Evolutionary conservation across 92 coral and sea anemone genomes (phyloP), one percentile per base, ranked within the genome.

Genomic region (Parazoanthus darwini): DNA sequence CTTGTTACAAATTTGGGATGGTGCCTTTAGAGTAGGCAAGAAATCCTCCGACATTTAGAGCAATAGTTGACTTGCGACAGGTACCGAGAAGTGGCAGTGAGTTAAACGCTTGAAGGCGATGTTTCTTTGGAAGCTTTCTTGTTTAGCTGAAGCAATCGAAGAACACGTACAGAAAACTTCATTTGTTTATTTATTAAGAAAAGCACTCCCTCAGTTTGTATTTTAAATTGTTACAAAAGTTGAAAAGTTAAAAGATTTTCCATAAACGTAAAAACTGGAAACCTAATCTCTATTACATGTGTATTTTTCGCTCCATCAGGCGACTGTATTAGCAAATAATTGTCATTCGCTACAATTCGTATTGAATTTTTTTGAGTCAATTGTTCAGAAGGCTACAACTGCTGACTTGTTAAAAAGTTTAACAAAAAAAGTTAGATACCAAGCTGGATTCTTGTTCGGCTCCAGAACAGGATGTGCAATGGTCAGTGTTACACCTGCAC

Each of bases 401-500:
- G 5, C 8, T 16, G 26, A 8, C 26, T 20, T 63, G 70, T 6
- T 63, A 63, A 20, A 63, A 63, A 22, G 70, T 54, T 54, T 4
- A 0, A 10, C 20, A 15, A 54, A 54, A 11, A 0, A 0, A 39
- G 66, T 18, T 13, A 13, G 20, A 58, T 58, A 14, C 1, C 20
- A 58, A 63, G 3, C n/a, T 63, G n/a, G 70, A 63, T 63, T 8
- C 70, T 18, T 22, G 70, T 22, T 1, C 70, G 25, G n/a, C n/a
- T 63, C 70, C 26, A 63, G 5, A 63, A 14, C 22, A 63, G 70
- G 26, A 63, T 63, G 70, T 63, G 20, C 7, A 26, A 14, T 26
- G 70, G n/a, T 6, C 70, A 46, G 67, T 59, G 86, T 76, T 78
- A 75, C 39, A 76, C 89, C 37, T 76, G 73, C 56, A 76, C 74